These are phyloP conservation scores for Tricholaema leucomelas DNA, from an alignment of 2,113 vertebrate genomes.

Conservation along the genomic window DNA sequence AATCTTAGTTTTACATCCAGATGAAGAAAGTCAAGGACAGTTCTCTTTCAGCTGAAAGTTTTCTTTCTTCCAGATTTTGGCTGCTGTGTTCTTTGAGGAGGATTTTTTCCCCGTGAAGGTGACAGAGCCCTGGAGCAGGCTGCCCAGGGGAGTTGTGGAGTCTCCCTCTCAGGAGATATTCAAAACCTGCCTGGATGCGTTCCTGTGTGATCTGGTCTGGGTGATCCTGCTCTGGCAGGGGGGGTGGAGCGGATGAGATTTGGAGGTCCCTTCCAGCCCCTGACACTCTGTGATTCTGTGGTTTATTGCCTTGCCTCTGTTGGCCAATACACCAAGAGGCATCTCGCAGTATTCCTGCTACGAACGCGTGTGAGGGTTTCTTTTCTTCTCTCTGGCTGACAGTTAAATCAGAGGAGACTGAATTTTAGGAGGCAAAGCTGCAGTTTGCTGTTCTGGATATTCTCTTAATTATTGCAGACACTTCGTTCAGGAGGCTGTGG, in stretches of 20 bases:
- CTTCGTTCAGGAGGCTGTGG: neutral
- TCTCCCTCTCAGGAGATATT: too few relatives aligned
- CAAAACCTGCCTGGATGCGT: too few relatives aligned
- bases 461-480: neutral
- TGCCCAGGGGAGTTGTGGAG: too few relatives aligned
- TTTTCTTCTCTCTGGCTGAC: neutral
- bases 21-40: constrained; percentile 43
- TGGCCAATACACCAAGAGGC: constrained; percentile 20
- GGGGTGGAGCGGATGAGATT: too few relatives aligned
- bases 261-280: too few relatives aligned
- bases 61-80: constrained; percentile 37
- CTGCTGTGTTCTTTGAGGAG: constrained; percentile 45
- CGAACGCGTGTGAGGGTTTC: neutral
- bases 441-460: constrained; percentile 7
- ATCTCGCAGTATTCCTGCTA: constrained; percentile 33
- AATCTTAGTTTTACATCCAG: constrained; percentile 20
- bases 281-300: neutral
- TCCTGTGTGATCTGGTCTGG: too few relatives aligned
- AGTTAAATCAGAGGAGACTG: constrained; percentile 36
- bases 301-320: constrained; percentile 57
- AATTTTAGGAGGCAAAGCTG: constrained; percentile 7
- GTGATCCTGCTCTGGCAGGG: too few relatives aligned
- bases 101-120: too few relatives aligned
- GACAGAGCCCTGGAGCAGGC: too few relatives aligned
- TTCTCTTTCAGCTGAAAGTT: constrained; percentile 33